Conservation (phyloP, 2,113 vertebrate species). For the Genyomyrus donnyi region DNA sequence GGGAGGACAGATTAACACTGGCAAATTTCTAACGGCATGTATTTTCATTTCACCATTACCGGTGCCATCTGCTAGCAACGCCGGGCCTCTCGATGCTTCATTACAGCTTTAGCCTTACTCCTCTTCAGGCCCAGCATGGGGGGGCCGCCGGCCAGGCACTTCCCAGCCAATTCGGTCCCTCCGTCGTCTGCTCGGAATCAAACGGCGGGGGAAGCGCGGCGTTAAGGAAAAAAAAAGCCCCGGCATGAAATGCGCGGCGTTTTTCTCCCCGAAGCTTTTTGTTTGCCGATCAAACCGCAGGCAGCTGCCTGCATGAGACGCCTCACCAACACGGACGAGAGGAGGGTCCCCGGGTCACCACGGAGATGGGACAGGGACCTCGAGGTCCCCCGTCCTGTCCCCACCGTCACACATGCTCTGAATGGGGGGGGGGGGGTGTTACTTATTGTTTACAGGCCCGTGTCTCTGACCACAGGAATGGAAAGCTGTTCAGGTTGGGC, state of each 20-base stretch:
- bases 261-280: not conserved
- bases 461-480: not conserved
- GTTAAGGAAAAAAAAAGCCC: not conserved
- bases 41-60: constrained; percentile 73
- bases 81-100: constrained; percentile 43
- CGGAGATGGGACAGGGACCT: not conserved
- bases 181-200: not conserved
- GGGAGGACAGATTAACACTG: constrained; percentile 69
- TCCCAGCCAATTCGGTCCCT: constrained; percentile 16
- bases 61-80: constrained; percentile 71
- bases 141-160: not conserved
- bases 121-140: not conserved
- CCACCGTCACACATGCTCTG: not conserved
- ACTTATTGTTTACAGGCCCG: not conserved
- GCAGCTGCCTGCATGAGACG: not conserved
- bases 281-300: not conserved
- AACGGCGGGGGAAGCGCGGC: not conserved
- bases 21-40: constrained; percentile 64
- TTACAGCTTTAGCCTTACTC: constrained; percentile 15
- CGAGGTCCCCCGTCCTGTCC: not conserved
- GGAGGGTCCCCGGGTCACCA: not conserved
- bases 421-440: not conserved
- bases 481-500: not conserved
- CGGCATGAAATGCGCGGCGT: not conserved
- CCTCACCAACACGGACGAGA: not conserved